Evolutionary conservation across 2,888 invertebrate species (phyloP).

Genomic region (Chloromyia formosa): DNA sequence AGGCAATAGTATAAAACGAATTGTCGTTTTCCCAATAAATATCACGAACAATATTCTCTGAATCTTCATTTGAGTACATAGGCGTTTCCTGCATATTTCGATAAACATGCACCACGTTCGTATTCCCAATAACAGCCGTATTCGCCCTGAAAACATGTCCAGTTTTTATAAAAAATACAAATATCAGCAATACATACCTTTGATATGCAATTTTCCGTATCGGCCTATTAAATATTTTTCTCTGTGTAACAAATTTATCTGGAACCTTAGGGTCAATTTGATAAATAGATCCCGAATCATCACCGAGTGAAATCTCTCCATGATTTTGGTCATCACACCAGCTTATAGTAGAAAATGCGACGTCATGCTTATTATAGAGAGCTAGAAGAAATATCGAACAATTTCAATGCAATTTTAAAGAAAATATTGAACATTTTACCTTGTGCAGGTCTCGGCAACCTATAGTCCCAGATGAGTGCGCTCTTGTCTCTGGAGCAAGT

Average conservation of each 20-base stretch:
- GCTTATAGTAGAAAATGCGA: constrained; percentile 52
- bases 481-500: constrained; percentile 57
- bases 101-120: constrained; percentile 53
- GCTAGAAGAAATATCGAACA: constrained; percentile 45
- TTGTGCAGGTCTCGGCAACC: constrained; percentile 55
- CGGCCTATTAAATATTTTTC: constrained; percentile 52
- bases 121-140: constrained; percentile 53
- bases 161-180: background rate
- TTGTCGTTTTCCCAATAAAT: constrained; percentile 51
- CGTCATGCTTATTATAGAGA: constrained; percentile 51
- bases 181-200: constrained; percentile 48
- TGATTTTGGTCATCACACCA: constrained; percentile 51
- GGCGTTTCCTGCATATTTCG: constrained; percentile 39
- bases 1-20: constrained; percentile 52
- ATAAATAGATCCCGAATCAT: constrained; percentile 53
- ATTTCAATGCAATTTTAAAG: background rate
- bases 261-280: constrained; percentile 52
- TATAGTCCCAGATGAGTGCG: constrained; percentile 56
- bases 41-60: constrained; percentile 53
- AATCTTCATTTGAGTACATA: constrained; percentile 53
- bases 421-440: constrained; percentile 48
- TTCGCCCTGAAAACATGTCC: constrained; percentile 48
- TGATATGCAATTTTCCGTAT: constrained; percentile 52
- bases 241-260: constrained; percentile 50
- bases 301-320: constrained; percentile 52